A percentile compares a stretch with the other conserved stretches of the same genome.
Conservation (phyloP, 2,888 invertebrate genomes). For the Drosophila hamatofila region DNA sequence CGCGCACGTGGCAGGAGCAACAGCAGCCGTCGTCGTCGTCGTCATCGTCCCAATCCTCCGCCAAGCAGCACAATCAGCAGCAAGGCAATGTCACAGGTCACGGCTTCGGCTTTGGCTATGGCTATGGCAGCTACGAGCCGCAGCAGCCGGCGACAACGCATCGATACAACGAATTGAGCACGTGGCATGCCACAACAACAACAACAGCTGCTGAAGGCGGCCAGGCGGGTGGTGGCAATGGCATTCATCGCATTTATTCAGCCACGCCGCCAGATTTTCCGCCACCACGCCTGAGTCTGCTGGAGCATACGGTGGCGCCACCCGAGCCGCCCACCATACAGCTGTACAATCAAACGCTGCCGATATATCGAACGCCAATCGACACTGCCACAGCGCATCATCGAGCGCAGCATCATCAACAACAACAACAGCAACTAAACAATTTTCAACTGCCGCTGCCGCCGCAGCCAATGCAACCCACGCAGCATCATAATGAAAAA, state of each 20-base stretch:
- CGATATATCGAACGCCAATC: constrained; percentile 45
- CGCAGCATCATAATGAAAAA: constrained; percentile 52
- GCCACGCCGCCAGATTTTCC: constrained; percentile 78
- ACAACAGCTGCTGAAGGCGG: constrained; percentile 20
- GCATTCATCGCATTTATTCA: constrained; percentile 63
- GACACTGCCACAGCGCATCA: constrained; percentile 58
- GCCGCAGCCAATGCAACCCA: constrained; percentile 37
- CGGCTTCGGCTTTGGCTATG: constrained; percentile 31
- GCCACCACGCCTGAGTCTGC: constrained; percentile 74
- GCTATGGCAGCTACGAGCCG: constrained; percentile 19
- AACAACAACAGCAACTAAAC: constrained; percentile 48
- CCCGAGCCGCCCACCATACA: constrained; percentile 71
- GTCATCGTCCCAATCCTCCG: constrained; percentile 27
- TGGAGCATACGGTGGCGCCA: constrained; percentile 72
- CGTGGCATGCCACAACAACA: constrained; percentile 64
- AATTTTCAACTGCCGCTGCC: constrained; percentile 64
- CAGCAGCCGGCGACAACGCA: constrained; percentile 47
- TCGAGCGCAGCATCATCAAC: constrained; percentile 37
- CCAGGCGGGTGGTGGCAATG: constrained; percentile 5
- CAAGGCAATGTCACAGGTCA: constrained; percentile 67
- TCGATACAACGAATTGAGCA: constrained; percentile 65
- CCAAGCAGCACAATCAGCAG: constrained; percentile 67
- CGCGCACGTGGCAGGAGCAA: constrained; percentile 73
- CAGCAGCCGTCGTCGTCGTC: constrained; percentile 35
- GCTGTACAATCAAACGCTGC: constrained; percentile 67